phyloP scores from a whole-genome alignment of 1,140 invertebrate species.

The Lordiphosa mommai region DNA sequence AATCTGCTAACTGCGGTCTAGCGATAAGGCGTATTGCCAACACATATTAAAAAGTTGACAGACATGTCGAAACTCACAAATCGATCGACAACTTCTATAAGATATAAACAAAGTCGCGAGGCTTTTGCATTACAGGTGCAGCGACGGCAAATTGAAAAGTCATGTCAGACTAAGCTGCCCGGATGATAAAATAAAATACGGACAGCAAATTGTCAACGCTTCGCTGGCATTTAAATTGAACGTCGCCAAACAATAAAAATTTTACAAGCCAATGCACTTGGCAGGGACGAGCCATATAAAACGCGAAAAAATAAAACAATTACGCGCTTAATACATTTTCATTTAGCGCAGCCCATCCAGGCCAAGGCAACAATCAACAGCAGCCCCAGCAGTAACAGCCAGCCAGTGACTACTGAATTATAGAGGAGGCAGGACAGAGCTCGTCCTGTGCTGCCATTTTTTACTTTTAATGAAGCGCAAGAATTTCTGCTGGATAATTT shows the following conservation, averaged over 20 bases:
- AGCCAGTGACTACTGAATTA: no score
- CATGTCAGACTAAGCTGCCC: constrained; percentile 40
- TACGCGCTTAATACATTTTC: constrained; percentile 75
- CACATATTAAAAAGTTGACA: constrained; percentile 2
- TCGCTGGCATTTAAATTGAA: constrained; percentile 39
- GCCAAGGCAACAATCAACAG: constrained; percentile 7
- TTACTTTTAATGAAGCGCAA: constrained; percentile 79
- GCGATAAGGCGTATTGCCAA: constrained; percentile 40
- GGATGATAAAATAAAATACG: constrained; percentile 15
- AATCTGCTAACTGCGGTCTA: constrained; percentile 30
- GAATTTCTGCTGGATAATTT: constrained; percentile 78
- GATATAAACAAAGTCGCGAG: constrained; percentile 27
- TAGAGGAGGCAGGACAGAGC: constrained; percentile 16
- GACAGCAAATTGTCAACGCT: constrained; percentile 51
- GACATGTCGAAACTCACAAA: constrained; percentile 29
- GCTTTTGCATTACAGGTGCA: constrained; percentile 24
- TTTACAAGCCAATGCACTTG: constrained; percentile 67
- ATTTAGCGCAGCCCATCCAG: constrained; percentile 42
- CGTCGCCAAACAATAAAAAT: constrained; percentile 63
- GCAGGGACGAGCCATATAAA: constrained; percentile 32
- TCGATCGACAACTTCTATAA: constrained; percentile 5
- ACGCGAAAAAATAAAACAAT: constrained; percentile 56
- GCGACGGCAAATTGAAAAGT: constrained; percentile 62
- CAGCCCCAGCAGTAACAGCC: neutral
- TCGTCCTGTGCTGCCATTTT: constrained; percentile 62